Base-by-base conservation (phyloP, 2,888 invertebrate genomes). In the Odontomyia ornata region DNA sequence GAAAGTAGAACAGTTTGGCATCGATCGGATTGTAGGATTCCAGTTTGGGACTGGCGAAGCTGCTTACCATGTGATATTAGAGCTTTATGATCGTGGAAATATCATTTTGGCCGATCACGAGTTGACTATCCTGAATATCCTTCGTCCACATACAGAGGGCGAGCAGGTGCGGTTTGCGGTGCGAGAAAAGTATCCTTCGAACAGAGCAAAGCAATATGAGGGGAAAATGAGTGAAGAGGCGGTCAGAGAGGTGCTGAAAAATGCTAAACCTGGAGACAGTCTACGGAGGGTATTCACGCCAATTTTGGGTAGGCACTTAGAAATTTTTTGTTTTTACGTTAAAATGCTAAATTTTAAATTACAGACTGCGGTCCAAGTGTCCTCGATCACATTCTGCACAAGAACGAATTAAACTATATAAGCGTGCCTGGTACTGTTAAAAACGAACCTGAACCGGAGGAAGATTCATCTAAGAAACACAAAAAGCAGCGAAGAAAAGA, bases 61-160 rank as follows among this genome's bases (percentile, higher is more conserved):
- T 0, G 95, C 97, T 0, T 97, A 97, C 87, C 99, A 99, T 86
- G 89, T 99, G 0, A 94, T 99, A 81, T 84, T 99, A 75, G 99
- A 99, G 86, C 86, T 99, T 25, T 99, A 98, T 83, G 99, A 99
- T 87, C 88, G 95, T 82, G 98, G 99, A 75, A 99, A 99, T 86
- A 93, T 99, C 18, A 90, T 99, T 76, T 89, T 99, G 3, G 97
- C 98, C 0, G 99, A 99, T 88, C 89, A 91, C 83, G 92, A 97
- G 81, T 92, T 94, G 88, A 93, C 90, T 0, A 99, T 98, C 82
- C 88, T 99, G 11, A 95, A 97, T 86, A 93, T 99, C n/a, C 87
- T 99, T 1, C 89, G 98, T 52, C 97, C 97, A 0, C 94, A 98
- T 82, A 92, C 93, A 1, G 97, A 98, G 86, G 96, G 95, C 1